Evolutionary conservation across 1,140 invertebrate genomes (phyloP), one percentile per base, ranked within the genome.

Genomic region (Hyphantria cunea): DNA sequence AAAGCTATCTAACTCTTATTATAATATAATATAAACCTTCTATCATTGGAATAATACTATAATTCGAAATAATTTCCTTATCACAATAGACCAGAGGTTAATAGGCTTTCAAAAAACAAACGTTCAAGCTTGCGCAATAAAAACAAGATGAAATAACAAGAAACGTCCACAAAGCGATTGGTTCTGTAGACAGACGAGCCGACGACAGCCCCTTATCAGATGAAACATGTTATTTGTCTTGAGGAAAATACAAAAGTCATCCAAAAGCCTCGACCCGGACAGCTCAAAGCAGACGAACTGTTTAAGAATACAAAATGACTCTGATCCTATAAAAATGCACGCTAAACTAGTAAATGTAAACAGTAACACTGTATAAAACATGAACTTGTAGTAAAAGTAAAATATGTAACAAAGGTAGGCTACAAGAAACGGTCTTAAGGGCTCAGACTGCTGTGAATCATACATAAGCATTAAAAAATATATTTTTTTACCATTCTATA

Each of bases 121-220:
- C 55, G 41, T 49, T 50, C 39, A 45, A 64, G 55, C 53, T 62
- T 59, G 59, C 61, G 62, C 66, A 70, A 72, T 67, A 81, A 81
- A 79, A 80, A 78, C 71, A 70, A 71, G 71, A 75, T 68, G 63
- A 60, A 71, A 75, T 69, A 74, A 71, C 67, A 68, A 55, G 64
- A 61, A 73, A 76, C 64, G 72, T 78, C 72, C 72, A 59, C 73
- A 70, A 72, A 76, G 72, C 75, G 76, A 84, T 84, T 80, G 72
- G 74, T 73, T 69, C 56, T 71, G 70, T 55, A 73, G 71, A 76
- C 79, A 82, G 81, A 82, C 78, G 73, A 78, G 71, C 74, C 73
- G 82, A 81, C 82, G 80, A 84, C 80, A 79, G 75, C 69, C 75
- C 72, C 78, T 82, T 84, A 84, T 82, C 78, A 68, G 82, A 84